Evolutionary conservation across 2,888 invertebrate genomes (phyloP).

Genomic region (Osedax fenrisi): DNA sequence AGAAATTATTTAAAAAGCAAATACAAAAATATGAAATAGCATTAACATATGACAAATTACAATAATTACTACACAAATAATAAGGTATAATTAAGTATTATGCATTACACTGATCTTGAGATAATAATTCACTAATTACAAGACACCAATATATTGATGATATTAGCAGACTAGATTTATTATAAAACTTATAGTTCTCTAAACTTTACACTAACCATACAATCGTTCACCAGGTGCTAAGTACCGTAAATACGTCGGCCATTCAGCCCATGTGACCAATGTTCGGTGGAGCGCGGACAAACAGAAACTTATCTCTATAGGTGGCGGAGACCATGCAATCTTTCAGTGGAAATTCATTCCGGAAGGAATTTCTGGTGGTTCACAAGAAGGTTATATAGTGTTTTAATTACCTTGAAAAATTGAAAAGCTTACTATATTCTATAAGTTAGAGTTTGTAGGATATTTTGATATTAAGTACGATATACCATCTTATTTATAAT

Average conservation of each 20-base stretch:
- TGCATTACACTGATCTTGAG: too few relatives aligned
- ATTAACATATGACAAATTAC: too few relatives aligned
- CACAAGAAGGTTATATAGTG: conserved; percentile 12
- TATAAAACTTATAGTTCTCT: too few relatives aligned
- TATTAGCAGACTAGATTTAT: too few relatives aligned
- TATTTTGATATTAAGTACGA: not conserved
- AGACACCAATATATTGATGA: too few relatives aligned
- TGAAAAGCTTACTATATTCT: conserved; percentile 25
- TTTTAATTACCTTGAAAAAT: conserved; percentile 34
- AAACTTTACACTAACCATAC: too few relatives aligned
- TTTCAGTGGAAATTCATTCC: conserved; percentile 50
- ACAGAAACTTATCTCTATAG: conserved; percentile 47
- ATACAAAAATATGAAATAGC: too few relatives aligned
- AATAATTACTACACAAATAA: too few relatives aligned
- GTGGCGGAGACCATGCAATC: conserved; percentile 51
- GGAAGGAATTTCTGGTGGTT: conserved; percentile 39
- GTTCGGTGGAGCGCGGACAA: conserved; percentile 50
- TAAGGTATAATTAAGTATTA: too few relatives aligned
- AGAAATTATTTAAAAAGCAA: too few relatives aligned
- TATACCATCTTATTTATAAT: too few relatives aligned
- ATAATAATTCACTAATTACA: too few relatives aligned
- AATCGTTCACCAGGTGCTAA: conserved; percentile 46
- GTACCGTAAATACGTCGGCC: conserved; percentile 50
- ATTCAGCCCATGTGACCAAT: conserved; percentile 52
- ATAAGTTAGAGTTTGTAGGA: not conserved